Base-by-base conservation (phyloP, 2,797 vertebrate genomes). In the Megalops cyprinoides region DNA sequence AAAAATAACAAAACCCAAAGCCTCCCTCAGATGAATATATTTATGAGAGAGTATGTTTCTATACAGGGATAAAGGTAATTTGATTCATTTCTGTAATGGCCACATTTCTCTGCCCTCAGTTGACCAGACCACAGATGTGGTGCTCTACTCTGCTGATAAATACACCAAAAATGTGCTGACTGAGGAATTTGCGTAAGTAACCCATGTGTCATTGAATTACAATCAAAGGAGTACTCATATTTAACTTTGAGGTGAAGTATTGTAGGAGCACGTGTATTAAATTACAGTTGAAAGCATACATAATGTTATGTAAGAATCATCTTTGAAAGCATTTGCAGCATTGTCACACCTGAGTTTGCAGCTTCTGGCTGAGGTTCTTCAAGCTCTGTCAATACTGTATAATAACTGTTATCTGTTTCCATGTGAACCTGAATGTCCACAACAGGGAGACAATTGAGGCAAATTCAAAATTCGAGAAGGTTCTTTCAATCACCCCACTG, bases 141-240 rank as follows among this genome's bases (percentile, higher is more conserved):
- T 98, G 85, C 95, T 98, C 79, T 98, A 97, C 83, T 97, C 95
- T 0, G 93, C 97, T 81, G 97, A 98, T 91, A 98, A 97, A 92
- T 98, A 98, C 90, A 88, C 90, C 0, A 98, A 98, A 90, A 44
- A 65, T 1, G 93, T 98, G 67, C 91, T 93, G 81, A 56, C 0
- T 0, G 90, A 97, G 82, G 96, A 98, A 86, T 96, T 98, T 81
- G 89, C 49, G 95, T 98, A 88, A 86, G 96, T 88, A 34, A 20
- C 78, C n/a, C 81, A 23, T 39, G 12, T 62, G 4, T 62, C 39
- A 73, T 42, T 37, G 3, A 23, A 67, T 15, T 12, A 23, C 15
- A 28, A 51, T 12, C 75, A 44, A 78, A 78, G 44, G 51, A 62
- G 12, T 44, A 28, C 42, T 58, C 10, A 56, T 18, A 77, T 39